Evolutionary conservation across 2,797 vertebrate species (phyloP).

Genomic region (Botia kubotai): DNA sequence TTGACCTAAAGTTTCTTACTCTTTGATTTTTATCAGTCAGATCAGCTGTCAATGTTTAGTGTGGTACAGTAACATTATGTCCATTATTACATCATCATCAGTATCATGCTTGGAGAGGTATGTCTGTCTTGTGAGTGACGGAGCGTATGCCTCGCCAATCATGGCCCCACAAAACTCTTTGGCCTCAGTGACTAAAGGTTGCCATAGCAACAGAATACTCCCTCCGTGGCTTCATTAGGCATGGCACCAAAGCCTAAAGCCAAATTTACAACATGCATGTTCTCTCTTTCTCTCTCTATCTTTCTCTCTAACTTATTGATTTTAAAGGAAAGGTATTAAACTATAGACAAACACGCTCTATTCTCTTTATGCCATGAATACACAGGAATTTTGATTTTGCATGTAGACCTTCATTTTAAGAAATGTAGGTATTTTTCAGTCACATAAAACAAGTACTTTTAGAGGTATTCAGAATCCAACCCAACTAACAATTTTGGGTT

Average conservation of each 20-base stretch:
- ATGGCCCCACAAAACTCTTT: constrained; percentile 57
- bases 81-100: constrained; percentile 10
- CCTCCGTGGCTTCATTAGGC: constrained; percentile 61
- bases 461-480: no score
- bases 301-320: no score
- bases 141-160: constrained; percentile 29
- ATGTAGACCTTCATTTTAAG: no score
- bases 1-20: not conserved
- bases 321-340: no score
- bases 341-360: not conserved
- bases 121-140: constrained; percentile 5
- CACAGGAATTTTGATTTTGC: not conserved
- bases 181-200: constrained; percentile 61
- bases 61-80: not conserved
- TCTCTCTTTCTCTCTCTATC: no score
- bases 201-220: constrained; percentile 71
- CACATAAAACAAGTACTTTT: not conserved
- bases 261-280: constrained; percentile 37
- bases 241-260: constrained; percentile 48
- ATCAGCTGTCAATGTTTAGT: not conserved
- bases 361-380: not conserved
- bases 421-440: not conserved
- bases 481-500: no score
- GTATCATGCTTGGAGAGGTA: not conserved
- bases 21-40: not conserved